Conservation (phyloP, 2,888 invertebrate species). For the Linnaemya vulpina region DNA sequence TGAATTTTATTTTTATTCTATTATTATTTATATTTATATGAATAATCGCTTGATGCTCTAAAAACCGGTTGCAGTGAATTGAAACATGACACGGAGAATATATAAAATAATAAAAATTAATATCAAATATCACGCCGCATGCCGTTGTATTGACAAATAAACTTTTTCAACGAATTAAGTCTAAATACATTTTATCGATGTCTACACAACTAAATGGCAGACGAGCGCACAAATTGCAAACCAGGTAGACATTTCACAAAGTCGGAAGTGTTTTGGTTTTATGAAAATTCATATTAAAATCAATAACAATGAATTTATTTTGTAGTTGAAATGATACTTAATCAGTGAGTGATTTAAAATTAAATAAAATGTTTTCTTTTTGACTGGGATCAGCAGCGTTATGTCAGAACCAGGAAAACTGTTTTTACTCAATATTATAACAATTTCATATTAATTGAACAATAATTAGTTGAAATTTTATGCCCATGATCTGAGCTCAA, state of each 20-base stretch:
- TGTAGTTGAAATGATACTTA: not conserved
- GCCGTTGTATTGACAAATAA: too few species aligned
- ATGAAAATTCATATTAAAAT: not conserved
- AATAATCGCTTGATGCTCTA: conserved; percentile 2
- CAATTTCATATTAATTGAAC: too few species aligned
- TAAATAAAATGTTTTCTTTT: too few species aligned
- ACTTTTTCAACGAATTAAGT: conserved; percentile 18
- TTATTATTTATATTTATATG: too few species aligned
- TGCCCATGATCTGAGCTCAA: too few species aligned
- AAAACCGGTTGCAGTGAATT: conserved; percentile 17
- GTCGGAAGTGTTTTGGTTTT: conserved; percentile 22
- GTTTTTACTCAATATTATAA: too few species aligned
- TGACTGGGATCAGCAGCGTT: too few species aligned
- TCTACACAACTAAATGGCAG: not conserved
- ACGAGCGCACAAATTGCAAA: not conserved
- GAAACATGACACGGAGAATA: conserved; percentile 8
- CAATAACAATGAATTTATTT: not conserved
- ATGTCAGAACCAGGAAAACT: too few species aligned
- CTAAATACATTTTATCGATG: conserved; percentile 7
- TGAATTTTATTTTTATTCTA: not conserved
- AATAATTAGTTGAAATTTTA: too few species aligned
- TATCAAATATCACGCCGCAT: conserved; percentile 13
- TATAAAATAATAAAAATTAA: conserved; percentile 1
- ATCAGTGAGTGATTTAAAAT: not conserved
- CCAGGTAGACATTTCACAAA: conserved; percentile 5